These are phyloP conservation scores for Elegia similella DNA, from an alignment of 2,888 invertebrate species.

Conservation along the genomic window DNA sequence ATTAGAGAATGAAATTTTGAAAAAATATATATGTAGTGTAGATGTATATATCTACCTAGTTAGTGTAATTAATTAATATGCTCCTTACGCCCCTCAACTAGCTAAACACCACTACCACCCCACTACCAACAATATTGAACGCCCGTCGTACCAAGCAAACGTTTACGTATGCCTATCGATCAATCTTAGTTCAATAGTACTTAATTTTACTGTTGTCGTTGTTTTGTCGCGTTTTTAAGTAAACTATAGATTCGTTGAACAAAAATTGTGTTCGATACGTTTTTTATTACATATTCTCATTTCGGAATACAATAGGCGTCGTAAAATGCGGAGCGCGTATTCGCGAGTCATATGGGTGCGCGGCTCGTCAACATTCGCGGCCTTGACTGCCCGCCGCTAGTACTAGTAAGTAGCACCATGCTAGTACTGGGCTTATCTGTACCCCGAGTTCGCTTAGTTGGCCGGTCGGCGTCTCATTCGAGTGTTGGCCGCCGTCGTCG, in stretches of 20 bases:
- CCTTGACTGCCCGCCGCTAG: slow-evolving; percentile 53
- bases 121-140: too few relatives aligned
- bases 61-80: too few relatives aligned
- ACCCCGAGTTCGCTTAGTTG: slow-evolving; percentile 25
- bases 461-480: slow-evolving; percentile 52
- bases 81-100: too few relatives aligned
- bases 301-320: slow-evolving; percentile 59
- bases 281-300: slow-evolving; percentile 43
- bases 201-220: not conserved
- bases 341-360: slow-evolving; percentile 68
- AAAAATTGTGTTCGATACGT: slow-evolving; percentile 20
- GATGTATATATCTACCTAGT: too few relatives aligned
- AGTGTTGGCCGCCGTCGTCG: slow-evolving; percentile 46
- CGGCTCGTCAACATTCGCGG: slow-evolving; percentile 57
- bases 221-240: not conserved
- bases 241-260: not conserved
- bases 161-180: not conserved
- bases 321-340: slow-evolving; percentile 48
- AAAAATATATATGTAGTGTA: too few relatives aligned
- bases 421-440: slow-evolving; percentile 61
- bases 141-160: not conserved
- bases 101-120: too few relatives aligned
- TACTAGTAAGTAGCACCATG: slow-evolving; percentile 20
- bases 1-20: too few relatives aligned
- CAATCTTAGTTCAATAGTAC: not conserved